phyloP scores from a whole-genome alignment of 1,140 invertebrate species.

The Geopemphigus sp. region DNA sequence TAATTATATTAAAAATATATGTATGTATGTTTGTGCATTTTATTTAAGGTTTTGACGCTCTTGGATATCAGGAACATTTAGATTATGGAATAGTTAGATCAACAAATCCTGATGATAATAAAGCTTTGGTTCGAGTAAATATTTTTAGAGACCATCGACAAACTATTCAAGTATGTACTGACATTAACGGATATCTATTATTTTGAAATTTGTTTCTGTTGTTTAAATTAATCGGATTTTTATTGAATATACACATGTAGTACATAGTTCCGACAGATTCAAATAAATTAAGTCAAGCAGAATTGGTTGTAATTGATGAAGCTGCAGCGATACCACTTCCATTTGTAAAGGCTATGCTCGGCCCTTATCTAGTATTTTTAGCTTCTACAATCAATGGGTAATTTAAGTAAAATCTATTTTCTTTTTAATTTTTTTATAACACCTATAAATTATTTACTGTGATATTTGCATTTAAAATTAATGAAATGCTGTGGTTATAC shows the following conservation, averaged over 20 bases:
- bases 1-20: neutral
- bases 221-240: neutral
- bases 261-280: conserved; percentile 93
- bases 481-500: too few relatives aligned
- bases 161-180: conserved; percentile 79
- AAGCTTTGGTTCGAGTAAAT: conserved; percentile 92
- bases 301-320: conserved; percentile 96
- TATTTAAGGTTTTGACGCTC: conserved; percentile 77
- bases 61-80: conserved; percentile 94
- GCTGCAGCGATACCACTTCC: conserved; percentile 97
- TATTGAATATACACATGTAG: conserved; percentile 58
- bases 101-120: conserved; percentile 94
- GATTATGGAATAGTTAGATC: conserved; percentile 96
- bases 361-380: conserved; percentile 92
- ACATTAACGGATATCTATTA: neutral
- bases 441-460: too few relatives aligned
- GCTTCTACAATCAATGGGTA: conserved; percentile 95
- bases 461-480: too few relatives aligned
- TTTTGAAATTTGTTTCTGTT: neutral
- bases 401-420: conserved; percentile 41
- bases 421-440: too few relatives aligned
- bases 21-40: neutral
- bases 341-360: conserved; percentile 85
- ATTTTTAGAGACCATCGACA: conserved; percentile 90
- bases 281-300: conserved; percentile 85